These are phyloP conservation scores for Tetranychus urticae DNA, from an alignment of 1,140 invertebrate species.

Conservation along the genomic window DNA sequence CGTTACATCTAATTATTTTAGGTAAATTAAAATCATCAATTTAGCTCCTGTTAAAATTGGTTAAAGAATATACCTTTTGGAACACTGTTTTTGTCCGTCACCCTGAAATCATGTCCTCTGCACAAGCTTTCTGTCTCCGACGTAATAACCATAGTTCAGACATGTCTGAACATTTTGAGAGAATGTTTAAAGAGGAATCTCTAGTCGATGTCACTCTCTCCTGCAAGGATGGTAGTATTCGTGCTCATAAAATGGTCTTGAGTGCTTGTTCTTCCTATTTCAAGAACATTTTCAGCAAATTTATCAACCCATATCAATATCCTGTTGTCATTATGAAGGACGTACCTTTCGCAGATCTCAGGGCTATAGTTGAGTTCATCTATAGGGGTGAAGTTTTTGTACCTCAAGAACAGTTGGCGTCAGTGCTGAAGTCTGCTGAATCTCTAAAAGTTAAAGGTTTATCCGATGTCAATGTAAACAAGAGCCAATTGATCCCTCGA, in stretches of 20 bases:
- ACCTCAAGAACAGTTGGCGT: conserved; percentile 63
- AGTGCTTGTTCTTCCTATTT: conserved; percentile 26
- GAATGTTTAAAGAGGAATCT: conserved; percentile 5
- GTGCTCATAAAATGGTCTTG: conserved; percentile 22
- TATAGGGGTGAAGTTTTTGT: conserved; percentile 81
- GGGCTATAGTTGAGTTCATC: conserved; percentile 82
- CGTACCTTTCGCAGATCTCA: conserved; percentile 65
- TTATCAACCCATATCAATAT: conserved; percentile 53
- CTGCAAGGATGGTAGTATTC: conserved; percentile 14
- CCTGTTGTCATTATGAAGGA: conserved; percentile 73
- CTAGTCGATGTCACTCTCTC: conserved; percentile 2
- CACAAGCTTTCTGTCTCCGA: background rate
- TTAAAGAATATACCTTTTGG: too few relatives aligned
- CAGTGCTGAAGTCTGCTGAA: conserved; percentile 63
- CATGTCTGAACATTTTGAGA: background rate
- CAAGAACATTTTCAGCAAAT: conserved; percentile 22
- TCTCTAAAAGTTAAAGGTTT: conserved; percentile 71
- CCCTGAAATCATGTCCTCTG: background rate
- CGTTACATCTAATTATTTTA: too few relatives aligned
- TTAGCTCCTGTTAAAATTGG: too few relatives aligned
- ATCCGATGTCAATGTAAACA: conserved; percentile 29
- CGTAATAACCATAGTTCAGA: background rate
- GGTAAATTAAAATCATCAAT: too few relatives aligned
- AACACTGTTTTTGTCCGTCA: too few relatives aligned
- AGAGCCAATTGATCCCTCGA: background rate